phyloP scores from a whole-genome alignment of 1,140 invertebrate species.

The Carcinoscorpius rotundicauda region DNA sequence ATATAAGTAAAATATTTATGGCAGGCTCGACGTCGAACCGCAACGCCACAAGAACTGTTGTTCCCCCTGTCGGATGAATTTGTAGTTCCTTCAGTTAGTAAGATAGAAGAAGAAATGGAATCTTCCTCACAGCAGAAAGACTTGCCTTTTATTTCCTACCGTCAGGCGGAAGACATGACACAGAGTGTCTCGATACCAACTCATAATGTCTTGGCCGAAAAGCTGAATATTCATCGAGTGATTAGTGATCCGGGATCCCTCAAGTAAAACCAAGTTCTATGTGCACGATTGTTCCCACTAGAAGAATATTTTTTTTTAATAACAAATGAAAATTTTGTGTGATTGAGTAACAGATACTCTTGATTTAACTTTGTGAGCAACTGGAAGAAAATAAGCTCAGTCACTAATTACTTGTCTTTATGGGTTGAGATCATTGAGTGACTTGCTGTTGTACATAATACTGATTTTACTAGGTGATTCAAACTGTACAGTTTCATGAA shows the following conservation, averaged over 20 bases:
- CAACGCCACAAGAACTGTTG: slow-evolving; percentile 51
- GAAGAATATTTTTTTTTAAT: no score
- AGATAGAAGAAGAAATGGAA: background rate
- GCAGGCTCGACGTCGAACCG: slow-evolving; percentile 49
- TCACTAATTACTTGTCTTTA: no score
- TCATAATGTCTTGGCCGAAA: background rate
- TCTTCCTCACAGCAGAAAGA: background rate
- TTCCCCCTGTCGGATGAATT: slow-evolving; percentile 35
- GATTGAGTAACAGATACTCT: no score
- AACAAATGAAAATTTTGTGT: no score
- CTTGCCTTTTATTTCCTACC: background rate
- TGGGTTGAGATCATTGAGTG: no score
- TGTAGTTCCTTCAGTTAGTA: background rate
- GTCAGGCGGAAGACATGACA: slow-evolving; percentile 2
- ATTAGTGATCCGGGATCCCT: slow-evolving; percentile 22
- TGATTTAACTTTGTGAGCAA: no score
- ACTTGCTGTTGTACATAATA: no score
- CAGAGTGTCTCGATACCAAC: background rate
- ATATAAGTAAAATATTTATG: background rate
- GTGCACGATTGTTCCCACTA: no score
- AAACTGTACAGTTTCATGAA: no score
- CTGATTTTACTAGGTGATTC: no score
- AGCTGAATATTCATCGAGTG: slow-evolving; percentile 14
- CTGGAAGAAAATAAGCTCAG: no score
- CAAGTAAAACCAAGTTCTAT: slow-evolving; percentile 1